Evolutionary conservation across 1,140 invertebrate species (phyloP).

Genomic region (Uloborus diversus): DNA sequence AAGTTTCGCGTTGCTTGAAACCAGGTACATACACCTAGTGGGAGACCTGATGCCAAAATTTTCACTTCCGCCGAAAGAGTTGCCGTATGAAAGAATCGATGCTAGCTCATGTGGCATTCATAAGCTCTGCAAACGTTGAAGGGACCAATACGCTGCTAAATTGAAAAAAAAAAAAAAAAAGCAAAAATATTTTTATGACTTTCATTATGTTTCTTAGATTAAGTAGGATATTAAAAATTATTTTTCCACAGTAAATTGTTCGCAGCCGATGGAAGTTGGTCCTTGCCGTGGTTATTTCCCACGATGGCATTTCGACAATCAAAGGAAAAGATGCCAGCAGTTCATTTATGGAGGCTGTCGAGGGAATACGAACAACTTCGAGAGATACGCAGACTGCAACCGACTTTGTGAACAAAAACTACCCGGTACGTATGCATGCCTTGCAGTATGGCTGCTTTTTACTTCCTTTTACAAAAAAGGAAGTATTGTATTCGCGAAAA

Average conservation of each 20-base stretch:
- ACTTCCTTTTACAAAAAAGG: no score
- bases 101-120: no score
- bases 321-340: constrained; percentile 76
- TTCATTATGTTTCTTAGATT: background rate
- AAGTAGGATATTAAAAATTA: background rate
- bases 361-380: constrained; percentile 88
- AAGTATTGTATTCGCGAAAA: no score
- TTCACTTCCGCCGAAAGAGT: no score
- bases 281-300: constrained; percentile 84
- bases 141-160: no score
- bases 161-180: background rate
- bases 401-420: background rate
- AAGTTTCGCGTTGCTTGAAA: no score
- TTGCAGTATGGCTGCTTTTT: background rate
- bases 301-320: constrained; percentile 81
- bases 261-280: constrained; percentile 74
- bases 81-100: no score
- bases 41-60: no score
- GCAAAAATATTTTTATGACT: background rate
- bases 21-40: no score
- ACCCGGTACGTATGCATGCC: background rate
- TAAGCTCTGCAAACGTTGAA: no score
- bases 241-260: background rate
- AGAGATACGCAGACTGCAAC: constrained; percentile 69
- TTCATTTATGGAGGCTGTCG: constrained; percentile 90